These are phyloP conservation scores for Microctonus hyperodae DNA, from an alignment of 2,888 invertebrate species.

Conservation along the genomic window DNA sequence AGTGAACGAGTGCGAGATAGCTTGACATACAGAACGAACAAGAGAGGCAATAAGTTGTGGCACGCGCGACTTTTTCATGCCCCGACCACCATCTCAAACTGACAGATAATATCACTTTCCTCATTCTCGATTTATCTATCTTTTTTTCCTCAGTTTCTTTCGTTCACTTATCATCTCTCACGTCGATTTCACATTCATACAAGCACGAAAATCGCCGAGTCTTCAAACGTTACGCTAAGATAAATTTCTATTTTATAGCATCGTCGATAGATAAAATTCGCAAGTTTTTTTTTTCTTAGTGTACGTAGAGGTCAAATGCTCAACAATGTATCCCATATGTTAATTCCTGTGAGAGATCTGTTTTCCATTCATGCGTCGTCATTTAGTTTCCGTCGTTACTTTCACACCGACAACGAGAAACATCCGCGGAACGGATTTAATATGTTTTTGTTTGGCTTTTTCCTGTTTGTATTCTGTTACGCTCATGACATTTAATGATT, in stretches of 20 bases:
- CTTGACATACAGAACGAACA: not conserved
- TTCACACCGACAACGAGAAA: conserved; percentile 1
- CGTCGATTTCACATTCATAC: conserved; percentile 23
- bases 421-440: not conserved
- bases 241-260: conserved; percentile 7
- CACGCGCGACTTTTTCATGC: conserved; percentile 22
- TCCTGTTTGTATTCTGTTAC: no score
- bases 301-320: not conserved
- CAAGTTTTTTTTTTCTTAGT: conserved; percentile 2
- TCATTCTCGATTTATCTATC: conserved; percentile 4
- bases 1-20: conserved; percentile 1
- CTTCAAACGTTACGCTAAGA: not conserved
- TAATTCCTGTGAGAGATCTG: not conserved
- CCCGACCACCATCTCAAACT: conserved; percentile 18
- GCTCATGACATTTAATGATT: not conserved
- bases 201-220: conserved; percentile 15
- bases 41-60: conserved; percentile 12
- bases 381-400: not conserved
- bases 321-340: not conserved
- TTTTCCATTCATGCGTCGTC: conserved; percentile 12
- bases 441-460: not conserved
- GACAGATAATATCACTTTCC: conserved; percentile 29
- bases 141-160: not conserved
- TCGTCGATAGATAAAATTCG: conserved; percentile 15
- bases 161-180: conserved; percentile 8